A percentile compares a stretch with the other conserved stretches of the same genome.
Evolutionary conservation across 2,797 vertebrate genomes (phyloP).

Genomic region (Pipistrellus nathusii): DNA sequence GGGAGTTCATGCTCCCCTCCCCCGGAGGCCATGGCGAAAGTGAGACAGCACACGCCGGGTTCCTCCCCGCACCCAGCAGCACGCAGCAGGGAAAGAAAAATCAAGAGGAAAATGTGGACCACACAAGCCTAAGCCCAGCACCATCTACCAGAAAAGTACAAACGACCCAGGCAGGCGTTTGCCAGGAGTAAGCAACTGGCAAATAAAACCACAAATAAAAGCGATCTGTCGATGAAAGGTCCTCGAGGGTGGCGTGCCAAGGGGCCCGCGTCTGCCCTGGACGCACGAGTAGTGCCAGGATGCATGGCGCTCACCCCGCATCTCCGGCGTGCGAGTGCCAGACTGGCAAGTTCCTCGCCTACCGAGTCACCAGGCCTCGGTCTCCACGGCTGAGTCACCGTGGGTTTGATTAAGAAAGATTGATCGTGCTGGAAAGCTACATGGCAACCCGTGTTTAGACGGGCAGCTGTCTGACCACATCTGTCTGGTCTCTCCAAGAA

Average conservation of each 20-base stretch:
- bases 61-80: not conserved
- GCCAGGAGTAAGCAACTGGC: constrained; percentile 18
- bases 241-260: constrained; percentile 38
- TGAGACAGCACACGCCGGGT: not conserved
- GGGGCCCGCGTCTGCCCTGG: not conserved
- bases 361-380: constrained; percentile 47
- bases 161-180: constrained; percentile 55
- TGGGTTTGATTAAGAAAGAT: constrained; percentile 11
- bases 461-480: constrained; percentile 66
- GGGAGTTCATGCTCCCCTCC: constrained; percentile 66
- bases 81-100: constrained; percentile 55
- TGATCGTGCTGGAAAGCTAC: constrained; percentile 36
- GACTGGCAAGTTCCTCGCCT: constrained; percentile 17
- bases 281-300: not conserved
- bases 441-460: constrained; percentile 42
- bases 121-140: not conserved
- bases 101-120: constrained; percentile 37
- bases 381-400: constrained; percentile 49
- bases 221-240: constrained; percentile 40
- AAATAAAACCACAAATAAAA: constrained; percentile 61
- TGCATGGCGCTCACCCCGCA: not conserved
- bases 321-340: not conserved
- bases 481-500: constrained; percentile 78
- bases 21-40: constrained; percentile 40
- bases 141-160: not conserved